Conservation (phyloP, 2,113 vertebrate genomes). For the Oryzias celebensis region DNA sequence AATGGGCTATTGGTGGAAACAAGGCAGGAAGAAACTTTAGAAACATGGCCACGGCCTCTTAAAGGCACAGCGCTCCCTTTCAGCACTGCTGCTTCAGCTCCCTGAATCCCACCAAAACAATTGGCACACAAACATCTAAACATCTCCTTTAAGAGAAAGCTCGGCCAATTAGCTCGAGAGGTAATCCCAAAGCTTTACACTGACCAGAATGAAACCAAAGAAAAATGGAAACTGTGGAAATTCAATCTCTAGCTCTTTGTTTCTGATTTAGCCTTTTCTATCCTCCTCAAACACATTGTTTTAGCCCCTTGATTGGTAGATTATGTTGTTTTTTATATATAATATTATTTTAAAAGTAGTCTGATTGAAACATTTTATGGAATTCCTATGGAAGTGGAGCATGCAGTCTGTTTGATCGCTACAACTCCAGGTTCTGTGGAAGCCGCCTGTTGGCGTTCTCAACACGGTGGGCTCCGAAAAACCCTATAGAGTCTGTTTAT, state of each 20-base stretch:
- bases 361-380: slow-evolving; percentile 9
- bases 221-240: slow-evolving; percentile 34
- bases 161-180: slow-evolving; percentile 63
- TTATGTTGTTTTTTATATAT: not conserved
- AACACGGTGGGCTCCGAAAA: slow-evolving; percentile 69
- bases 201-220: slow-evolving; percentile 51
- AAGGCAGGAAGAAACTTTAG: slow-evolving; percentile 86
- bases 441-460: slow-evolving; percentile 52
- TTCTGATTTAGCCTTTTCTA: slow-evolving; percentile 18
- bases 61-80: slow-evolving; percentile 80
- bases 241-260: slow-evolving; percentile 24
- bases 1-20: slow-evolving; percentile 87
- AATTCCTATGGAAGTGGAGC: slow-evolving; percentile 23
- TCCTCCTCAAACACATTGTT: not conserved
- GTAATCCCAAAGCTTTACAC: slow-evolving; percentile 68
- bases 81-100: slow-evolving; percentile 45
- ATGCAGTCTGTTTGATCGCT: slow-evolving; percentile 38
- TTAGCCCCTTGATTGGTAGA: not conserved
- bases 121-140: slow-evolving; percentile 74
- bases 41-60: slow-evolving; percentile 80
- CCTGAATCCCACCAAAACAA: slow-evolving; percentile 68
- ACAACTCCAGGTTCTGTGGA: slow-evolving; percentile 53
- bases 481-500: slow-evolving; percentile 69
- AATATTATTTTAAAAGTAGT: slow-evolving; percentile 4
- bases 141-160: slow-evolving; percentile 64